Evolutionary conservation across 2,888 invertebrate species (phyloP).

Genomic region (Cataglyphis altisquamis): DNA sequence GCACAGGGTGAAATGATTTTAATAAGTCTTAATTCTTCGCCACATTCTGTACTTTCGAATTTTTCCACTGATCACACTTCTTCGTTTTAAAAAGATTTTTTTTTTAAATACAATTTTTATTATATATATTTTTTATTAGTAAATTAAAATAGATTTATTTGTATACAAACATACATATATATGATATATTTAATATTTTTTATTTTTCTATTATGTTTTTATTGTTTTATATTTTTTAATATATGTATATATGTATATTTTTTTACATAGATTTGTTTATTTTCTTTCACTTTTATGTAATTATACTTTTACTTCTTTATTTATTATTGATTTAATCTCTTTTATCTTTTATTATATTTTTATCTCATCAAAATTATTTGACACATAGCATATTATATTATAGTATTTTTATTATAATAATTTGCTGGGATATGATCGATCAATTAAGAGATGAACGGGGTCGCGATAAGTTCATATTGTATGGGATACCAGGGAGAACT

Average conservation of each 20-base stretch:
- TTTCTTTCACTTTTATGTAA: neutral
- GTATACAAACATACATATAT: neutral
- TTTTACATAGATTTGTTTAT: neutral
- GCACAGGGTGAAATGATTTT: slow-evolving; percentile 82
- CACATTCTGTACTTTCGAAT: slow-evolving; percentile 74
- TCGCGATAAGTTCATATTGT: slow-evolving; percentile 70
- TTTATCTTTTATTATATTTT: neutral
- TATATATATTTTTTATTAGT: neutral
- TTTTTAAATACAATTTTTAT: neutral
- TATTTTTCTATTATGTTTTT: neutral
- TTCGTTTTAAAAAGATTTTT: neutral
- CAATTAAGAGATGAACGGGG: slow-evolving; percentile 12
- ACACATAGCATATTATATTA: neutral
- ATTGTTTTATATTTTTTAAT: neutral
- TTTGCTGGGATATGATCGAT: slow-evolving; percentile 24
- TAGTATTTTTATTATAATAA: neutral
- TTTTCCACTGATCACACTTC: slow-evolving; percentile 38
- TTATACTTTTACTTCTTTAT: neutral
- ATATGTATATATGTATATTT: neutral
- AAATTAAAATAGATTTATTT: neutral
- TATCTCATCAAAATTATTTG: neutral
- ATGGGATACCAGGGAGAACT: slow-evolving; percentile 66
- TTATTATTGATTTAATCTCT: neutral
- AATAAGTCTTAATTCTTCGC: slow-evolving; percentile 80
- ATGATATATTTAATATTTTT: neutral